These are phyloP conservation scores for Tachina lurida DNA, from an alignment of 2,888 invertebrate species.

Conservation along the genomic window DNA sequence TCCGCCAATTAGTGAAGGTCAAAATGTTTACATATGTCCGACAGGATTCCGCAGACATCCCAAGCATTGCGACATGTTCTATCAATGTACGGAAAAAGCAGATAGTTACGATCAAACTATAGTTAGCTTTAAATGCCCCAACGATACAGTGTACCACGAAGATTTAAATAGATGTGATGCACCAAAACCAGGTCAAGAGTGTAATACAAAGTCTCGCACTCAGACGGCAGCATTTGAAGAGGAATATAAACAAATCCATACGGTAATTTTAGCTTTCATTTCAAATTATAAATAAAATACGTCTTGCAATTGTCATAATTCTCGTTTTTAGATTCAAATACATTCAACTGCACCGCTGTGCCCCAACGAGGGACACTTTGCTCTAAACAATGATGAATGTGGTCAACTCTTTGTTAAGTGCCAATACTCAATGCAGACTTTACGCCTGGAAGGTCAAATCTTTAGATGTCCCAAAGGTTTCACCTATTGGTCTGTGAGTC, in stretches of 20 bases:
- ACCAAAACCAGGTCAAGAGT: slow-evolving; percentile 83
- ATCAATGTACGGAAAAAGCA: slow-evolving; percentile 89
- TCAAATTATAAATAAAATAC: not conserved
- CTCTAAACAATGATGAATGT: slow-evolving; percentile 88
- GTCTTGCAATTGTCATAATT: not conserved
- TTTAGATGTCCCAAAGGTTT: slow-evolving; percentile 91
- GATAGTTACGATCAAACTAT: slow-evolving; percentile 89
- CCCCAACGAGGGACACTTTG: slow-evolving; percentile 87
- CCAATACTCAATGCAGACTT: slow-evolving; percentile 83
- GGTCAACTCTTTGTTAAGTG: slow-evolving; percentile 89
- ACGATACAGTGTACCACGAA: slow-evolving; percentile 90
- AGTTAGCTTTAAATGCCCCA: slow-evolving; percentile 89
- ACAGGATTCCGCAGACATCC: slow-evolving; percentile 93
- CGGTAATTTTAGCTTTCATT: slow-evolving; percentile 74
- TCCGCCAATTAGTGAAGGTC: slow-evolving; percentile 84
- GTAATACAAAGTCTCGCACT: slow-evolving; percentile 71
- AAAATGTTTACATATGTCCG: slow-evolving; percentile 89
- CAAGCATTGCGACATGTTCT: slow-evolving; percentile 91
- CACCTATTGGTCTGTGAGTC: slow-evolving; percentile 90
- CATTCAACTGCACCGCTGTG: slow-evolving; percentile 85
- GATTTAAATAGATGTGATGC: slow-evolving; percentile 88
- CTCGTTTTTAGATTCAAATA: slow-evolving; percentile 86
- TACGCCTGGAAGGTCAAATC: slow-evolving; percentile 87
- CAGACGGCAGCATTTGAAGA: slow-evolving; percentile 75
- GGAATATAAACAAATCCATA: slow-evolving; percentile 75